Base-by-base conservation (phyloP, 1,140 invertebrate genomes). In the Contarinia nasturtii region DNA sequence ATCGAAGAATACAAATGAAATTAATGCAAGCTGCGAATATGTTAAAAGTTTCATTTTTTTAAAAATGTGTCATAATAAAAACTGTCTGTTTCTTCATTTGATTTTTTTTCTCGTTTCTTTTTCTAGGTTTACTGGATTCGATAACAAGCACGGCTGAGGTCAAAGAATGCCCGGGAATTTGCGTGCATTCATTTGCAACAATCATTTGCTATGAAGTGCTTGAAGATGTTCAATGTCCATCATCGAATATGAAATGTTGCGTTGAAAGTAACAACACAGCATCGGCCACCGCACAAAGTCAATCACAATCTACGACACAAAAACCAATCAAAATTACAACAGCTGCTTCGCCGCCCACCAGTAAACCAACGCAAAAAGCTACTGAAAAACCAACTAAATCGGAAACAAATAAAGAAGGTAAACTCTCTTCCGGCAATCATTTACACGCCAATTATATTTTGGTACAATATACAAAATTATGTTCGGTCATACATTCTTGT, bases 121-220 rank as follows among this genome's bases (percentile, higher is more conserved):
- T 42, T 27, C 10, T 67, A 88, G 85, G 83, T 54, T 69, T 88
- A 1, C 64, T 89, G 49, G 83, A 87, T 52, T 79, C 82, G 1
- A 74, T 90, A 55, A 85, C 85, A 12, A 84, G 75, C 34, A 86
- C 85, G 18, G 82, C 77, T 18, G 80, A 84, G 56, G 75, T 76
- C 36, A 83, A 82, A 56, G 79, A 86, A 54, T 90, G 86, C 62
- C 85, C 86, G 0, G 86, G 86, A 0, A 76, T 83, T 42, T 91
- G 86, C 59, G 80, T 87, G 22, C 83, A 88, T 56, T 73, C 81
- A 7, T 57, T 88, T 20, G 80, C 86, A 7, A 81, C 83, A 0
- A 64, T 87, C 33, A 84, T 88, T 52, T 90, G 86, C 60, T 79
- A 82, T 59, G 77, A 85, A 53, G 82, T 88, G 2, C 67, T 86